Conservation (phyloP, 2,797 vertebrate genomes). For the Meda fulgida region DNA sequence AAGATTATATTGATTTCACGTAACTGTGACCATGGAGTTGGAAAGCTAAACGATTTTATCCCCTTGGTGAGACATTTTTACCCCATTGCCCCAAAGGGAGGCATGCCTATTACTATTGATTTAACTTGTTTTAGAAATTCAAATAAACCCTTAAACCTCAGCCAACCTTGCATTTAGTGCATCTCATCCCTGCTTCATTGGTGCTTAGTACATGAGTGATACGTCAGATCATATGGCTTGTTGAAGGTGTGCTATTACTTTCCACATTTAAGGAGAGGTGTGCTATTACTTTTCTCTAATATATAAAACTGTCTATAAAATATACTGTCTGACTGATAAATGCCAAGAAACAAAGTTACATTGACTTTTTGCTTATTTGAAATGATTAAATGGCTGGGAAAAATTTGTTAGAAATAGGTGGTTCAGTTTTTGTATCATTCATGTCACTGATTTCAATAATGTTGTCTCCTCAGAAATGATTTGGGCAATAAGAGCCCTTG, state of each 20-base stretch:
- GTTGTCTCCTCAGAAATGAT: conserved; percentile 1
- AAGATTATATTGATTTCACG: not conserved
- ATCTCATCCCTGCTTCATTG: not conserved
- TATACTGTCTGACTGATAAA: not conserved
- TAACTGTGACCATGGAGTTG: not conserved
- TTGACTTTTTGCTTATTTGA: conserved; percentile 4
- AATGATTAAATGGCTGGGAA: not conserved
- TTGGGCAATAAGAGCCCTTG: not conserved
- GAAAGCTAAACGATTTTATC: not conserved
- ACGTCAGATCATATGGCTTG: not conserved
- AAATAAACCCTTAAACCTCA: not conserved
- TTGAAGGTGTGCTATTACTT: conserved; percentile 15
- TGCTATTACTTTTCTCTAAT: conserved; percentile 1
- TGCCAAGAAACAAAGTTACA: not conserved
- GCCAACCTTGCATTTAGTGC: not conserved
- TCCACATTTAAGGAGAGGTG: not conserved
- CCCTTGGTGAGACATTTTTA: not conserved
- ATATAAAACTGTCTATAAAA: no score
- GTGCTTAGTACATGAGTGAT: not conserved
- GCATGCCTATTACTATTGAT: not conserved
- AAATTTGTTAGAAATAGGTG: not conserved
- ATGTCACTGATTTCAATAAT: not conserved
- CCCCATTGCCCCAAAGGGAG: not conserved
- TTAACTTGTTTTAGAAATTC: not conserved
- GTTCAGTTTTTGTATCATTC: not conserved